Conservation (phyloP, 2,888 invertebrate genomes). For the Frankliniella fusca region DNA sequence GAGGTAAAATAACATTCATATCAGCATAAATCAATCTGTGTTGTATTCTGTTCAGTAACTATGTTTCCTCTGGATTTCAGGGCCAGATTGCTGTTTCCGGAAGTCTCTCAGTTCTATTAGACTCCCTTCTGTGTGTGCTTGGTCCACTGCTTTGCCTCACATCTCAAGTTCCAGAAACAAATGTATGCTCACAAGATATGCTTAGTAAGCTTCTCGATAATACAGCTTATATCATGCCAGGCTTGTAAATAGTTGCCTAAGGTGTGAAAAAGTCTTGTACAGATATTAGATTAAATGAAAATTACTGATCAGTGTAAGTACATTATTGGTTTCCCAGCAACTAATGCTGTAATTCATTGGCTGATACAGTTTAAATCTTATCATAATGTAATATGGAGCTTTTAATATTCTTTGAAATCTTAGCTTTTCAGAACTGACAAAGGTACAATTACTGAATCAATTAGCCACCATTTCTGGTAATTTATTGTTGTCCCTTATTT, state of each 20-base stretch:
- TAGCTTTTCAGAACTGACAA: background rate
- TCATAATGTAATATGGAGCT: too few species aligned
- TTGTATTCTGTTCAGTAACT: background rate
- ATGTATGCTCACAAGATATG: constrained; percentile 58
- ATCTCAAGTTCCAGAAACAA: constrained; percentile 73
- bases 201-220: constrained; percentile 75
- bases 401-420: background rate
- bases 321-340: too few species aligned
- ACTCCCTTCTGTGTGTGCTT: constrained; percentile 86
- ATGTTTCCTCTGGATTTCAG: constrained; percentile 48
- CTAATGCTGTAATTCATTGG: too few species aligned
- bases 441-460: background rate
- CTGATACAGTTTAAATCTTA: too few species aligned
- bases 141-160: constrained; percentile 84
- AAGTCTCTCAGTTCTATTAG: constrained; percentile 85
- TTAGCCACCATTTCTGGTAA: background rate
- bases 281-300: too few species aligned
- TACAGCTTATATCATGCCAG: constrained; percentile 92
- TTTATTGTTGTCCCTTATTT: too few species aligned
- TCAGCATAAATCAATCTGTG: background rate
- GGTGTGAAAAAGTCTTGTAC: too few species aligned
- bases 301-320: too few species aligned
- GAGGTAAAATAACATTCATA: constrained; percentile 55
- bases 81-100: constrained; percentile 95
- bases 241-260: constrained; percentile 51